phyloP scores from a whole-genome alignment of 2,113 vertebrate genomes.

The Pseudorasbora parva region DNA sequence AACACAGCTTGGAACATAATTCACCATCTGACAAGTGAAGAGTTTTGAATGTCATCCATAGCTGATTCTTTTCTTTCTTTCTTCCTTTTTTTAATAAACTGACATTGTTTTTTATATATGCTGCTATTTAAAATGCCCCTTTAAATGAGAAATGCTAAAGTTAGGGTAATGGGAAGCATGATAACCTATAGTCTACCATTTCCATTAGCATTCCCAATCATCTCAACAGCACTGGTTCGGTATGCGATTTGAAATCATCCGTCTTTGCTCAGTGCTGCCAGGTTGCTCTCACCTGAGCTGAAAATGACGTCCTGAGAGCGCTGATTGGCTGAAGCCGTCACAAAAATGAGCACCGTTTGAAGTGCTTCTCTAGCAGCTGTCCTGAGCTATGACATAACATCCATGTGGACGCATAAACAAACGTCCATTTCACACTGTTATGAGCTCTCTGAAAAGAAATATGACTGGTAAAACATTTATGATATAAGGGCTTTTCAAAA shows the following conservation, averaged over 20 bases:
- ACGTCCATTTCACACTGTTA: not conserved
- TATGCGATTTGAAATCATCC: not conserved
- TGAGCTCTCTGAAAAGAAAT: not conserved
- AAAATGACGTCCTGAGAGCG: not conserved
- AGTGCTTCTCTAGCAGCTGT: not conserved
- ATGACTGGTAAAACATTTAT: not conserved
- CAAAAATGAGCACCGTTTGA: not conserved
- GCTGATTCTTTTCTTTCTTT: slow-evolving; percentile 31
- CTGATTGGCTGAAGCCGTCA: not conserved
- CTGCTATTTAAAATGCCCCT: slow-evolving; percentile 21
- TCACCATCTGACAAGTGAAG: slow-evolving; percentile 49
- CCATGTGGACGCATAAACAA: not conserved
- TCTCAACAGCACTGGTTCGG: not conserved
- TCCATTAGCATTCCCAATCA: not conserved
- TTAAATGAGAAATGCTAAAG: slow-evolving; percentile 10
- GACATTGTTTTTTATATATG: slow-evolving; percentile 6
- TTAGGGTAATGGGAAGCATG: not conserved
- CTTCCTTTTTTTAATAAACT: slow-evolving; percentile 30
- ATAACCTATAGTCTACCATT: not conserved
- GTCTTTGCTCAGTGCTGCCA: not conserved
- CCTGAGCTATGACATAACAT: not conserved
- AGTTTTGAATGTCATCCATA: slow-evolving; percentile 51
- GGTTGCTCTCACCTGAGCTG: not conserved
- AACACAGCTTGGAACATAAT: slow-evolving; percentile 45
- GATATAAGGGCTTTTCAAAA: not conserved